phyloP scores from a whole-genome alignment of 2,888 invertebrate genomes.

The Scaptomyza parva region DNA sequence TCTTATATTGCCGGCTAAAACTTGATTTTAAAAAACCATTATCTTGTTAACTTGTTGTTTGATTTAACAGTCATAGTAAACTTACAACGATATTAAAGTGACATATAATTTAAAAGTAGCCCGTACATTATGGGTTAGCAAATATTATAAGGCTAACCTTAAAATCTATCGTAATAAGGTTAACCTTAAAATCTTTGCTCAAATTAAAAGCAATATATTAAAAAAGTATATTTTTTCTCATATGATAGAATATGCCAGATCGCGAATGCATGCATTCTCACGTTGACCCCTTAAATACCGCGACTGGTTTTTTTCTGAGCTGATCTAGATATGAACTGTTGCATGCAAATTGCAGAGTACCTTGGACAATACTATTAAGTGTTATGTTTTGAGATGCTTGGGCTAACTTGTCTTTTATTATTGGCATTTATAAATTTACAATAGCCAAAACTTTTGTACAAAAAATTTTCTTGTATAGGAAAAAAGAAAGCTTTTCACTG shows the following conservation, averaged over 20 bases:
- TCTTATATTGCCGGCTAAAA: not conserved
- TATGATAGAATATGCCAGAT: not conserved
- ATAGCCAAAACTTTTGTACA: conserved; percentile 54
- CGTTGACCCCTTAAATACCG: conserved; percentile 9
- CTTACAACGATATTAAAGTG: no score
- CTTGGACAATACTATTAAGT: conserved; percentile 33
- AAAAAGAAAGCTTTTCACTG: conserved; percentile 51
- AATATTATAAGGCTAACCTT: not conserved
- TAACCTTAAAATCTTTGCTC: not conserved
- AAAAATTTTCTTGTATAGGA: conserved; percentile 31
- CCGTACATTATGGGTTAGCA: not conserved
- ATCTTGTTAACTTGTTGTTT: not conserved
- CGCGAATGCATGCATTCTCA: not conserved
- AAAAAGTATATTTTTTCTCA: not conserved
- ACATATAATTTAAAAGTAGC: no score
- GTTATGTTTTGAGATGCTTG: conserved; percentile 25
- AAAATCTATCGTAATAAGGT: not conserved
- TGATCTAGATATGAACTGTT: conserved; percentile 23
- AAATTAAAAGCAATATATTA: not conserved
- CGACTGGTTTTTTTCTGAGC: conserved; percentile 23
- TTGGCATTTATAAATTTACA: conserved; percentile 52
- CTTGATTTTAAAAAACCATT: not conserved
- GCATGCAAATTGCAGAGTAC: conserved; percentile 42
- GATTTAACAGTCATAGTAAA: no score
- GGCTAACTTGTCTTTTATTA: conserved; percentile 64